Evolutionary conservation across 2,888 invertebrate species (phyloP).

Genomic region (Drosophila anomelani): DNA sequence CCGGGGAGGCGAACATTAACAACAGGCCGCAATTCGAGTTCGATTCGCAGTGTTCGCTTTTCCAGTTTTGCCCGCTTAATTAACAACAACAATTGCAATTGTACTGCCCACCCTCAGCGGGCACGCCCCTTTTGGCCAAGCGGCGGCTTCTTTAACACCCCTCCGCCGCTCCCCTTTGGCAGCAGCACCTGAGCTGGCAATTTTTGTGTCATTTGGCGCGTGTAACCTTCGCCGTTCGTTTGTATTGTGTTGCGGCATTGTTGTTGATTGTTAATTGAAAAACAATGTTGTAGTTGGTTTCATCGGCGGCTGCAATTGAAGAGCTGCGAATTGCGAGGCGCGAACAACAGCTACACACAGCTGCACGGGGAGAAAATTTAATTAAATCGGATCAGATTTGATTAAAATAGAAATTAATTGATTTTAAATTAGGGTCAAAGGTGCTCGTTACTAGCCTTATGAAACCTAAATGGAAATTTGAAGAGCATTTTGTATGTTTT

Average conservation of each 20-base stretch:
- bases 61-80: constrained; percentile 62
- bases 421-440: not conserved
- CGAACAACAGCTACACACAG: constrained; percentile 42
- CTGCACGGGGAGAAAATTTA: constrained; percentile 11
- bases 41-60: constrained; percentile 34
- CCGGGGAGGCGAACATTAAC: constrained; percentile 36
- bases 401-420: not conserved
- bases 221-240: constrained; percentile 59
- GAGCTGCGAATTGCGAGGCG: constrained; percentile 69
- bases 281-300: constrained; percentile 75
- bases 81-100: constrained; percentile 72
- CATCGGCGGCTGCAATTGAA: constrained; percentile 65
- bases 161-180: constrained; percentile 8
- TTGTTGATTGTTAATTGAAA: constrained; percentile 81
- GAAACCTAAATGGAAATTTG: not conserved
- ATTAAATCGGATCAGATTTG: constrained; percentile 7
- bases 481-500: not conserved
- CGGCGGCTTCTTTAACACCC: not conserved
- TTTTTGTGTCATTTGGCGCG: constrained; percentile 75
- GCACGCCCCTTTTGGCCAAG: not conserved
- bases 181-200: constrained; percentile 64
- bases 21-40: constrained; percentile 34
- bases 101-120: constrained; percentile 30
- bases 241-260: constrained; percentile 75
- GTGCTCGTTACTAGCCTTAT: not conserved